phyloP scores from a whole-genome alignment of 2,113 vertebrate species.

The Arizona elegans region DNA sequence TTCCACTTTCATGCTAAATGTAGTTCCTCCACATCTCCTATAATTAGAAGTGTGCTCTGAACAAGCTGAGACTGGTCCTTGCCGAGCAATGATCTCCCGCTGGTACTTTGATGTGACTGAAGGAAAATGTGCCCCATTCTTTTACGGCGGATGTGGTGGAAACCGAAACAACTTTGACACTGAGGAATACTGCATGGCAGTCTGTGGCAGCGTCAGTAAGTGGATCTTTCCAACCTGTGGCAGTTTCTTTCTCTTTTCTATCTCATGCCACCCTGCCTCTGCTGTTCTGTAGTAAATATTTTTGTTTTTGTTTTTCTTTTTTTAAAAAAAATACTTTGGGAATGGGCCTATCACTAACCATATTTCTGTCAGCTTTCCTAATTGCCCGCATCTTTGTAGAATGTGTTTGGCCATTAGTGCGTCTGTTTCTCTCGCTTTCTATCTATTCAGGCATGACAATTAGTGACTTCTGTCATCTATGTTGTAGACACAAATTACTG shows the following conservation, averaged over 20 bases:
- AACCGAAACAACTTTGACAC: slow-evolving; percentile 99
- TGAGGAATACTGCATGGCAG: slow-evolving; percentile 96
- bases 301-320: not conserved
- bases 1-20: slow-evolving; percentile 67
- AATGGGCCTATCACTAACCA: slow-evolving; percentile 66
- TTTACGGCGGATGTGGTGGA: slow-evolving; percentile 98
- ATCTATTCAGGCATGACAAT: slow-evolving; percentile 53
- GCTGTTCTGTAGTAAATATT: slow-evolving; percentile 41
- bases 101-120: slow-evolving; percentile 95
- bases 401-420: slow-evolving; percentile 21
- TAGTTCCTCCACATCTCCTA: slow-evolving; percentile 77
- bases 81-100: slow-evolving; percentile 93
- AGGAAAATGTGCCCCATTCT: slow-evolving; percentile 90
- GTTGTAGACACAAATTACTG: not conserved
- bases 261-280: slow-evolving; percentile 48
- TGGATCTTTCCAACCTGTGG: slow-evolving; percentile 67
- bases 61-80: slow-evolving; percentile 92
- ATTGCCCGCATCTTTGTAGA: slow-evolving; percentile 41
- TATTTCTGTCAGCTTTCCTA: slow-evolving; percentile 34
- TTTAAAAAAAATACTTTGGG: not conserved
- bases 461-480: slow-evolving; percentile 33
- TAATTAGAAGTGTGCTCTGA: slow-evolving; percentile 96
- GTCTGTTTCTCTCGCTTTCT: slow-evolving; percentile 19
- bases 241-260: slow-evolving; percentile 47
- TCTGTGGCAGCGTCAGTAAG: slow-evolving; percentile 98